Evolutionary conservation across 1,140 invertebrate genomes (phyloP), one percentile per base, ranked within the genome.

Genomic region (Halesus radiatus): DNA sequence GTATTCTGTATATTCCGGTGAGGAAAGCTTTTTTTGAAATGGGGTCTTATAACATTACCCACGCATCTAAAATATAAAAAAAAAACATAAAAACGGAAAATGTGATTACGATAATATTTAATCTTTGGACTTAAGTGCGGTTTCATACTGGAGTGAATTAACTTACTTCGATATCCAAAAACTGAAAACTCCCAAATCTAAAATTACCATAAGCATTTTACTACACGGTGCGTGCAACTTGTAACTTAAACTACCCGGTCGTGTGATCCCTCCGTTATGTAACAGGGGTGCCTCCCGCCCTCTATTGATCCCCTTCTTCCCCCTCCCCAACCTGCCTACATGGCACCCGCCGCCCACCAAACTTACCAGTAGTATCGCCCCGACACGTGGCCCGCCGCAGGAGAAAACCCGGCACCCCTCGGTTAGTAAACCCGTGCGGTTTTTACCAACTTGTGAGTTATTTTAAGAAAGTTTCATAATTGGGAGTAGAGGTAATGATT

Each of bases 231-330:
- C 56, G 56, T 23, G 56, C 56, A 45, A 45, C 37, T 45, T 45
- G 37, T 45, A 45, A 45, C 37, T 45, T 45, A 45, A 45, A 45
- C 37, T 45, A 45, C 37, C 37, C n/a, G 45, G 50, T 53, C 68
- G 68, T 52, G 50, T 52, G 68, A 52, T 52, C 15, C 68, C 22
- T 22, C 45, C 68, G 45, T 72, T 72, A 72, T 53, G 45, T 72
- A 72, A 72, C 22, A 20, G 66, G 66, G 66, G 66, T 52, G 45
- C 50, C 26, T n/a, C 68, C 68, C 68, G 16, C 62, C 68, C 45
- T 53, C 68, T 72, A 72, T 72, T 22, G 68, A 72, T 72, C 66
- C 2, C 37, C 37, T 18, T n/a, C 66, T 15, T 8, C 20, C 68
- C 64, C 23, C 5, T n/a, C 13, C 26, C 62, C 29, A 29, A 2